phyloP scores from a whole-genome alignment of 2,797 vertebrate species.

The Oreochromis mossambicus region DNA sequence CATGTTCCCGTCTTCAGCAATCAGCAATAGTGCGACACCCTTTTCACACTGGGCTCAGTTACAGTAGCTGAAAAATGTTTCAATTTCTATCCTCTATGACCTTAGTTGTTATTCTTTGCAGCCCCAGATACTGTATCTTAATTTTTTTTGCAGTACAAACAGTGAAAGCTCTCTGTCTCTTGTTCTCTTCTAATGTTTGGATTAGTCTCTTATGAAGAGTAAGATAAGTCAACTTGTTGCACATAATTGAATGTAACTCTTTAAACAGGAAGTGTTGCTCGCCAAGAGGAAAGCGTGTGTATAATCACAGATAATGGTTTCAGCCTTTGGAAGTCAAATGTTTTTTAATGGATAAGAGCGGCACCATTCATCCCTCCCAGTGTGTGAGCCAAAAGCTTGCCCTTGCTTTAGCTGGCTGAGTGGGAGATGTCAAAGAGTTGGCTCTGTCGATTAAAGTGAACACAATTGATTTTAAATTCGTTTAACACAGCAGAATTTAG shows the following conservation, averaged over 20 bases:
- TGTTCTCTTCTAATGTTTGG: neutral
- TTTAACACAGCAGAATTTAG: neutral
- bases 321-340: neutral
- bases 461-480: neutral
- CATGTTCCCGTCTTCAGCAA: neutral
- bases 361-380: neutral
- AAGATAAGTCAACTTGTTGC: conserved; percentile 2
- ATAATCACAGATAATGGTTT: conserved; percentile 54
- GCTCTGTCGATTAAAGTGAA: neutral
- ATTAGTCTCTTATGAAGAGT: neutral
- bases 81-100: neutral
- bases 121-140: neutral
- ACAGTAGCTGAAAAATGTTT: neutral
- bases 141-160: neutral
- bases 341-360: neutral
- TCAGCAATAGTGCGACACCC: neutral
- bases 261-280: conserved; percentile 53
- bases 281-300: conserved; percentile 50
- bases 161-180: neutral
- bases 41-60: neutral
- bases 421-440: neutral
- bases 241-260: neutral
- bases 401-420: neutral
- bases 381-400: neutral
- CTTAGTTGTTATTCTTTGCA: conserved; percentile 8